A percentile compares a stretch with the other conserved stretches of the same genome.
Evolutionary conservation across 2,797 vertebrate species (phyloP).

Genomic region (Takifugu rubripes): DNA sequence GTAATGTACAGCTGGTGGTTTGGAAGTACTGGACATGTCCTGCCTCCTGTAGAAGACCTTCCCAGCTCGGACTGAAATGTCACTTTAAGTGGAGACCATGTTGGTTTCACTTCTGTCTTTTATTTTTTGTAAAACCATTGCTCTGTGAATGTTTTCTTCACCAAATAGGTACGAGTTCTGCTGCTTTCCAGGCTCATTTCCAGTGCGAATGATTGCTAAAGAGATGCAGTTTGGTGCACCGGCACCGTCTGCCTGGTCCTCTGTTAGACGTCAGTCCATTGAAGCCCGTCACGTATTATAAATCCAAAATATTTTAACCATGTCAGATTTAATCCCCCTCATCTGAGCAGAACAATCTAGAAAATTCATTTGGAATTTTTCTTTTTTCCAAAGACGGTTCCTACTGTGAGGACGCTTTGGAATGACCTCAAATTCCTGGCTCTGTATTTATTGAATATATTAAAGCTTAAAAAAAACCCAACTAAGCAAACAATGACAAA

Average conservation of each 20-base stretch:
- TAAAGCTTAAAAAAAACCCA: conserved; percentile 12
- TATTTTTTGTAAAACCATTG: conserved; percentile 30
- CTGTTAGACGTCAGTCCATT: conserved; percentile 21
- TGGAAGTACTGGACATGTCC: conserved; percentile 10
- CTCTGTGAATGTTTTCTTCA: conserved; percentile 71
- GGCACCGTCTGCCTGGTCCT: conserved; percentile 42
- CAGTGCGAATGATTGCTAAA: conserved; percentile 34
- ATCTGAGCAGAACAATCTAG: conserved; percentile 31
- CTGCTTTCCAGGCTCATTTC: conserved; percentile 42
- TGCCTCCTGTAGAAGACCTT: conserved; percentile 11
- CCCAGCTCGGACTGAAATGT: conserved; percentile 35
- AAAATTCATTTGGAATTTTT: conserved; percentile 8
- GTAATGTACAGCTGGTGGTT: conserved; percentile 9
- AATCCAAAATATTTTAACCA: conserved; percentile 39
- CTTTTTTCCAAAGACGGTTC: conserved; percentile 18
- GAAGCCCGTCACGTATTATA: conserved; percentile 37
- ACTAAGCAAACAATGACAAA: conserved; percentile 25
- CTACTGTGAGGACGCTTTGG: conserved; percentile 42
- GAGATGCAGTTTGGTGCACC: conserved; percentile 45
- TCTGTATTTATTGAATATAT: conserved; percentile 74
- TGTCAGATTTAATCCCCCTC: conserved; percentile 17
- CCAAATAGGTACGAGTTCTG: conserved; percentile 70
- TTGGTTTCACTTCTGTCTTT: conserved; percentile 40
- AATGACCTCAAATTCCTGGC: conserved; percentile 30
- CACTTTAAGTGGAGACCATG: conserved; percentile 42